A percentile compares a stretch with the other conserved stretches of the same genome.
phyloP scores from a whole-genome alignment of 2,888 invertebrate genomes.

The Dione vanillae region DNA sequence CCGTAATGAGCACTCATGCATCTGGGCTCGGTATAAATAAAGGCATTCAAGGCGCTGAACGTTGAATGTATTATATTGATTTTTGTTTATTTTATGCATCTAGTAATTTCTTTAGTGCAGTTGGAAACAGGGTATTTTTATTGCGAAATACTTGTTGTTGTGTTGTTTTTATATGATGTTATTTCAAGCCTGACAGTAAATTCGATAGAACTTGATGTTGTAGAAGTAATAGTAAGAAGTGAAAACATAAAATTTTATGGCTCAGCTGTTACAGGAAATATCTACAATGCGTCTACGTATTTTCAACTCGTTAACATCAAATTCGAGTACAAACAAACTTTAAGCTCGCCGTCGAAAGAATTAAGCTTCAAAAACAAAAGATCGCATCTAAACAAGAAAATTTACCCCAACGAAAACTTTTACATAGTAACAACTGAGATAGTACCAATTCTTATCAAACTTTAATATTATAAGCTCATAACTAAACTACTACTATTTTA shows the following conservation, averaged over 20 bases:
- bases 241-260: slow-evolving; percentile 29
- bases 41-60: slow-evolving; percentile 38
- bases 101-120: slow-evolving; percentile 35
- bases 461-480: slow-evolving; percentile 28
- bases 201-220: slow-evolving; percentile 29
- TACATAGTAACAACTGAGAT: slow-evolving; percentile 3
- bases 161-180: slow-evolving; percentile 32
- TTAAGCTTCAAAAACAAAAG: not conserved
- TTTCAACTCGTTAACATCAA: not conserved
- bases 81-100: slow-evolving; percentile 41
- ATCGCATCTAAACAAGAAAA: not conserved
- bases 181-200: slow-evolving; percentile 36
- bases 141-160: slow-evolving; percentile 21
- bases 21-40: slow-evolving; percentile 38
- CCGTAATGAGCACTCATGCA: slow-evolving; percentile 38
- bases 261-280: not conserved
- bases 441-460: slow-evolving; percentile 38
- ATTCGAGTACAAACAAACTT: not conserved
- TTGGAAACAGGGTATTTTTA: slow-evolving; percentile 39
- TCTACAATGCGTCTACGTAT: not conserved
- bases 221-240: slow-evolving; percentile 21
- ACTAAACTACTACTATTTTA: slow-evolving; percentile 31
- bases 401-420: not conserved
- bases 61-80: slow-evolving; percentile 41
- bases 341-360: not conserved